Conservation (phyloP, 2,888 invertebrate genomes). For the Ptychoptera albimana region DNA sequence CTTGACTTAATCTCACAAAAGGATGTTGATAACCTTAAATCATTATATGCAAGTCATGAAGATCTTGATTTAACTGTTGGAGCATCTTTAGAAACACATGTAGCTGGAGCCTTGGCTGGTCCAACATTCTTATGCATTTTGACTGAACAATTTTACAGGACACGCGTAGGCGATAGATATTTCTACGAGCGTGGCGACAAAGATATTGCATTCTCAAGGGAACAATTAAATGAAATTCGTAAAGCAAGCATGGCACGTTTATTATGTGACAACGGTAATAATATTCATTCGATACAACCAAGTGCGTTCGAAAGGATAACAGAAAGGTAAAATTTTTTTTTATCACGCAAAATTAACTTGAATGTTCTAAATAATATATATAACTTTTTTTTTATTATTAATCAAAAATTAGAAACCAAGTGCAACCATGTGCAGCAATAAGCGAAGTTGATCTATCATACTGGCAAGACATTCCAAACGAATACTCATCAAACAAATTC, state of each 20-base stretch:
- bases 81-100: slow-evolving; percentile 60
- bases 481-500: slow-evolving; percentile 5
- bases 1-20: slow-evolving; percentile 45
- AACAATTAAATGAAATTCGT: slow-evolving; percentile 61
- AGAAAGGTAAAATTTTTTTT: slow-evolving; percentile 30
- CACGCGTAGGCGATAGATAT: slow-evolving; percentile 71
- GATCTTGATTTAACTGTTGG: slow-evolving; percentile 81
- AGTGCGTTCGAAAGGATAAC: slow-evolving; percentile 50
- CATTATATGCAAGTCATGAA: slow-evolving; percentile 51
- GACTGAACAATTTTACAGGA: slow-evolving; percentile 73
- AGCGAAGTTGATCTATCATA: slow-evolving; percentile 42
- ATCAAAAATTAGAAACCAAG: slow-evolving; percentile 48
- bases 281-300: slow-evolving; percentile 47
- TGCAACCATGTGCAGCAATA: slow-evolving; percentile 40
- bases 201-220: slow-evolving; percentile 45
- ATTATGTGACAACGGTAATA: slow-evolving; percentile 64
- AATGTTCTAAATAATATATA: slow-evolving; percentile 2
- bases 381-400: slow-evolving; percentile 15
- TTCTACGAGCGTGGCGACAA: slow-evolving; percentile 62
- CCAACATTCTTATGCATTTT: slow-evolving; percentile 81
- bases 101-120: slow-evolving; percentile 62
- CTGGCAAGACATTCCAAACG: slow-evolving; percentile 34
- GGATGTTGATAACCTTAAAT: slow-evolving; percentile 45
- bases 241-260: slow-evolving; percentile 61
- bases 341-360: not conserved